Evolutionary conservation across 2,888 invertebrate genomes (phyloP).

Genomic region (Polia nebulosa): DNA sequence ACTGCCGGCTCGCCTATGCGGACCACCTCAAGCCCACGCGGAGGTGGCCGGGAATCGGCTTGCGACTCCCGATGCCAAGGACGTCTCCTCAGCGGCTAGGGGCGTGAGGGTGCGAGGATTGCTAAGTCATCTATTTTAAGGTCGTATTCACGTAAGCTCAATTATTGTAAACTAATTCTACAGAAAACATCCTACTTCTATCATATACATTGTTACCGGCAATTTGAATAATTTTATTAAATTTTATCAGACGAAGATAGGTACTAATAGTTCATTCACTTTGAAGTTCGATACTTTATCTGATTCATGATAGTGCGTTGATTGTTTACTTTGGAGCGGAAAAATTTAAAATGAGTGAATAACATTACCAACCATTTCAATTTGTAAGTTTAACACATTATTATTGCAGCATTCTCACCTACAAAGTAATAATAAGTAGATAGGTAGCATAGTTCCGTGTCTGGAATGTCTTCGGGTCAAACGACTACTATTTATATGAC

Average conservation of each 20-base stretch:
- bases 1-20: no score
- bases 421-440: constrained; percentile 18
- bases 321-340: constrained; percentile 20
- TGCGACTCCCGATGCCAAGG: no score
- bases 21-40: no score
- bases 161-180: neutral
- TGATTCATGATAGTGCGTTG: neutral
- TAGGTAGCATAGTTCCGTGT: constrained; percentile 4
- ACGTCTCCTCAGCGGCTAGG: no score
- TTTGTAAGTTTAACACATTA: constrained; percentile 41
- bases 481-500: neutral
- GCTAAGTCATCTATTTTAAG: no score
- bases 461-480: neutral
- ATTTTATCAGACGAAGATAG: neutral
- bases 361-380: constrained; percentile 13
- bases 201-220: neutral
- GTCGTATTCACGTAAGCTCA: no score
- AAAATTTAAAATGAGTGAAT: constrained; percentile 28
- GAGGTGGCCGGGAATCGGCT: no score
- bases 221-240: neutral
- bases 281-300: neutral
- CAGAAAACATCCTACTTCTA: neutral
- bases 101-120: no score
- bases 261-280: neutral
- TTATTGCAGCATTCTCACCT: neutral